Conservation (phyloP, 2,888 invertebrate genomes). For the Drosophila recens region DNA sequence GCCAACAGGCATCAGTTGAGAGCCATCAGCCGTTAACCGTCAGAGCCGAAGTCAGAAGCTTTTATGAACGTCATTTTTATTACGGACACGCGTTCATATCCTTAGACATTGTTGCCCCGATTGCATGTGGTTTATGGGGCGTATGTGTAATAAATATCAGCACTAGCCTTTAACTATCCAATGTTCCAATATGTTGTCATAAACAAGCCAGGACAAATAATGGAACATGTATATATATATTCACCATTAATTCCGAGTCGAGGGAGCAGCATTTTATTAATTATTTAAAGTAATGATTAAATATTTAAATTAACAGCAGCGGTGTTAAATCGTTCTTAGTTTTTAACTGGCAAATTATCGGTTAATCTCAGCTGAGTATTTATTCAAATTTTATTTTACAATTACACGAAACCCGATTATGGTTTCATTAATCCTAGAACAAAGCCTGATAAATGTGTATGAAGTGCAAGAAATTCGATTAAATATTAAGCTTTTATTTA, state of each 20-base stretch:
- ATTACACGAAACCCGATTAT: not conserved
- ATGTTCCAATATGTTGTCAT: conserved; percentile 43
- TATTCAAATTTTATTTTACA: not conserved
- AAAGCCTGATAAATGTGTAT: not conserved
- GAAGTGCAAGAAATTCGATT: not conserved
- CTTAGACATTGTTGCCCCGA: conserved; percentile 61
- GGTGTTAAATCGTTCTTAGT: not conserved
- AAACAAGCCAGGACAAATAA: conserved; percentile 22
- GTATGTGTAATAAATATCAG: conserved; percentile 70
- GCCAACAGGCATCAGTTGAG: conserved; percentile 20
- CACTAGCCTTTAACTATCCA: conserved; percentile 37
- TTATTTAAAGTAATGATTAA: not conserved
- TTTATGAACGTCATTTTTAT: conserved; percentile 73
- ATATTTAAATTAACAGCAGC: not conserved
- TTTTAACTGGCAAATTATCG: conserved; percentile 2
- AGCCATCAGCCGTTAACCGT: conserved; percentile 21
- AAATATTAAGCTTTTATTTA: not conserved
- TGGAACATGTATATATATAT: not conserved
- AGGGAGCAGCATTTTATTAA: not conserved
- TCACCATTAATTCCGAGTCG: not conserved
- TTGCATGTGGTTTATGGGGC: conserved; percentile 71
- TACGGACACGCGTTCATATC: conserved; percentile 58
- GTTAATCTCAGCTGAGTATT: not conserved
- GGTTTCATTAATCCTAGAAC: not conserved
- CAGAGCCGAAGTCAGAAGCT: conserved; percentile 30